A percentile compares a stretch with the other conserved stretches of the same genome.
These are phyloP conservation scores for Drosophila pegasa DNA, from an alignment of 2,888 invertebrate genomes.

Conservation along the genomic window DNA sequence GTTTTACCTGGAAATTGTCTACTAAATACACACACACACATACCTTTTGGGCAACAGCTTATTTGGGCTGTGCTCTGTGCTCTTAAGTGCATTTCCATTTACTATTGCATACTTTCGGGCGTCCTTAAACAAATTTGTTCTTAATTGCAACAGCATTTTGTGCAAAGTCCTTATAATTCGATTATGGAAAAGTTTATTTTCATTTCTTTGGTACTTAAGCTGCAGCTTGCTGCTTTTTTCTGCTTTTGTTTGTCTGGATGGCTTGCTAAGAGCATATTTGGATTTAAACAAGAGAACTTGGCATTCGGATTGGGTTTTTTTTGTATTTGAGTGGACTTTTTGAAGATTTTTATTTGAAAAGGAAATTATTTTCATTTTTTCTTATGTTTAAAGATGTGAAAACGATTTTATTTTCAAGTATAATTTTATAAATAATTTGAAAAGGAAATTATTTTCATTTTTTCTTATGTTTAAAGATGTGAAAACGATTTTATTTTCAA, in stretches of 20 bases:
- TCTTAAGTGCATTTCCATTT: slow-evolving; percentile 30
- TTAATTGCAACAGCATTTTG: neutral
- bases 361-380: no score
- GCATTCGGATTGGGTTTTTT: no score
- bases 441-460: no score
- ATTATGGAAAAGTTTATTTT: slow-evolving; percentile 10
- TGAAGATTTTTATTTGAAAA: no score
- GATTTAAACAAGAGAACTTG: neutral
- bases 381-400: no score
- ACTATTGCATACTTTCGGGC: slow-evolving; percentile 14
- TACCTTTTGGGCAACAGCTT: neutral
- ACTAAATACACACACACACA: neutral
- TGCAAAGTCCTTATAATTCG: slow-evolving; percentile 12
- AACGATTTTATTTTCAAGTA: no score
- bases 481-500: no score
- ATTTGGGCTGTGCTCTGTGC: neutral
- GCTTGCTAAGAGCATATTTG: neutral
- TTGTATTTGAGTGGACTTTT: no score
- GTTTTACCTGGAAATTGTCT: slow-evolving; percentile 9
- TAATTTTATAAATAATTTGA: no score
- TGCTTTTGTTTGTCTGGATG: neutral
- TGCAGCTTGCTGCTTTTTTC: neutral
- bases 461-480: no score
- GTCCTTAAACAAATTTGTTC: slow-evolving; percentile 1
- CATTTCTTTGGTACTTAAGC: slow-evolving; percentile 11